phyloP scores from a whole-genome alignment of 1,140 invertebrate genomes.

The Hyles vespertilio region DNA sequence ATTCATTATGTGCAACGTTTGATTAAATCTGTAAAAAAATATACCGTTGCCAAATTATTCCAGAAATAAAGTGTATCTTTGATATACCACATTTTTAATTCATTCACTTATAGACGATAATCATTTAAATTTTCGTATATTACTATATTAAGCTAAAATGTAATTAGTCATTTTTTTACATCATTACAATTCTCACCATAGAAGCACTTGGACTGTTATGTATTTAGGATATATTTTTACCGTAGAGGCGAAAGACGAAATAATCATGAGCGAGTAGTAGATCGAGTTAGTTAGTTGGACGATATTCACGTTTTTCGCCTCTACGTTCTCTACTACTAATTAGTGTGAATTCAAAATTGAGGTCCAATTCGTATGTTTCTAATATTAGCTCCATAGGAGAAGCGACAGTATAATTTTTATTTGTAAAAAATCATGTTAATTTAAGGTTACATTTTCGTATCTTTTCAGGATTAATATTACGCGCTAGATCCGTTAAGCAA shows the following conservation, averaged over 20 bases:
- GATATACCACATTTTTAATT: conserved; percentile 9
- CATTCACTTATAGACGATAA: conserved; percentile 4
- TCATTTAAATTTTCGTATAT: conserved; percentile 15
- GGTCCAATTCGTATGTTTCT: conserved; percentile 71
- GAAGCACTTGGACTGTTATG: conserved; percentile 31
- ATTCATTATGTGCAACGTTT: too few relatives aligned
- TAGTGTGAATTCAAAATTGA: conserved; percentile 69
- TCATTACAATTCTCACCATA: too few relatives aligned
- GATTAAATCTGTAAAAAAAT: too few relatives aligned
- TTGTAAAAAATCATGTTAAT: conserved; percentile 71
- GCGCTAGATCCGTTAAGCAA: conserved; percentile 70
- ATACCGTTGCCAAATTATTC: too few relatives aligned
- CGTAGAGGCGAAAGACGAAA: not conserved
- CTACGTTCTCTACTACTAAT: conserved; percentile 36
- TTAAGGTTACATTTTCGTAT: conserved; percentile 65
- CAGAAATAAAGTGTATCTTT: too few relatives aligned
- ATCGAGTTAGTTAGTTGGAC: conserved; percentile 8
- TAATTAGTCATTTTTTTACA: conserved; percentile 14
- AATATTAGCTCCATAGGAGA: conserved; percentile 50
- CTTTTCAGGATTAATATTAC: conserved; percentile 68
- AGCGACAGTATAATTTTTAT: conserved; percentile 54
- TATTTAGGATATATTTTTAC: conserved; percentile 24
- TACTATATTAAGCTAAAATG: conserved; percentile 9
- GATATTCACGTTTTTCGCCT: conserved; percentile 26
- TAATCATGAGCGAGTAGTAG: not conserved